Base-by-base conservation (phyloP, 1,140 invertebrate species). In the Elymnias hypermnestra region DNA sequence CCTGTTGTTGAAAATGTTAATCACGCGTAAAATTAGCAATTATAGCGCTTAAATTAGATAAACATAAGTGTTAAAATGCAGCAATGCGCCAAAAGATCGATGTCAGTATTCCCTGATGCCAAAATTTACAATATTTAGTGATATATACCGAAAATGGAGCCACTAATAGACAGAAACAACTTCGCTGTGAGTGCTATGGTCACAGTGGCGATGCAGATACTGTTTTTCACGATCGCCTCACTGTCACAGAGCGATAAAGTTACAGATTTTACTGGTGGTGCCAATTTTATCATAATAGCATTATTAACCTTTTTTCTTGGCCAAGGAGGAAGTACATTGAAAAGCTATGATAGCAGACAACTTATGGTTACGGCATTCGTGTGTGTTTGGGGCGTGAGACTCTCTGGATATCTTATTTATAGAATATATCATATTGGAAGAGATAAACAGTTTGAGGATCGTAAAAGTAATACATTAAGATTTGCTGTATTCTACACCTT, bases 401-500 rank as follows among this genome's bases (percentile, higher is more conserved):
- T 97, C 1, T 95, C 95, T 1, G 91, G 90, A 6, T 97, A 97
- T 74, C 88, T 97, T 0, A 86, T 97, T 2, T 97, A 96, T 75
- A 89, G 96, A 51, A 95, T 97, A 48, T 88, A 96, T 17, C 94
- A 95, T 85, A 93, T 97, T 55, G 95, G 95, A 8, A 89, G 95
- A 63, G 95, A 97, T 74, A 94, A 95, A 57, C 90, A 94, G 60
- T 97, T 97, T 72, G 94, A 96, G 67, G 95, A 97, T 82, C 93
- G 93, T 48, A 90, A 93, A 47, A 94, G 94, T 51, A 97, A 96
- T 66, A 90, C 93, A 3, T 91, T 96, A 17, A 88, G 93, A 55
- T 97, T 96, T 77, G 94, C 94, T 13, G 91, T 95, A 0, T 97
- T 97, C 78, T 97, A 95, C 91, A 95, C 93, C 0, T 97, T 97